Evolutionary conservation across 2,888 invertebrate genomes (phyloP).

Genomic region (Agriopis marginaria): DNA sequence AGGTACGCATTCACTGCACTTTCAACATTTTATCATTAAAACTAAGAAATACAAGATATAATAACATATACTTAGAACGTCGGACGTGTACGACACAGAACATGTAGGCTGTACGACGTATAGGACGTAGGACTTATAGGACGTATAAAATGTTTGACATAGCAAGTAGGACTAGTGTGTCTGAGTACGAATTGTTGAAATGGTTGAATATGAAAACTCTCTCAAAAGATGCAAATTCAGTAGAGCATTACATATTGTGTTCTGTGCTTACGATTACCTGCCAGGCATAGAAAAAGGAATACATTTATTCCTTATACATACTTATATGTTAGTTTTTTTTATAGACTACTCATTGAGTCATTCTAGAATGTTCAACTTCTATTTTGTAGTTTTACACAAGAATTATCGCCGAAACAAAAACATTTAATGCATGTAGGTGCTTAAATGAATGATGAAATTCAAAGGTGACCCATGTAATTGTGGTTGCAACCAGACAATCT

Average conservation of each 20-base stretch:
- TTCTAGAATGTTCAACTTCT: conserved; percentile 8
- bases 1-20: not conserved
- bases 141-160: no score
- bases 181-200: not conserved
- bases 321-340: not conserved
- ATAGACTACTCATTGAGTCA: not conserved
- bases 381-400: conserved; percentile 19
- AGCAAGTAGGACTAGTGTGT: not conserved
- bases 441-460: conserved; percentile 39
- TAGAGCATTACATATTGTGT: no score
- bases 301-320: not conserved
- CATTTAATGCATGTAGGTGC: conserved; percentile 31
- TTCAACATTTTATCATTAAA: no score
- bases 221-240: not conserved
- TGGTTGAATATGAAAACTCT: not conserved
- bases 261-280: no score
- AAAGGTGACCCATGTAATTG: conserved; percentile 44
- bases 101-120: no score
- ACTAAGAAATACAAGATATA: not conserved
- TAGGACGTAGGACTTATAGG: no score
- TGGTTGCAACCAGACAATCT: conserved; percentile 42
- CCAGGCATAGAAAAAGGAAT: not conserved
- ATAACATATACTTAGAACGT: not conserved
- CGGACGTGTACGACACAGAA: no score
- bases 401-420: conserved; percentile 30